Base-by-base conservation (phyloP, 2,888 invertebrate genomes). In the Hecatera dysodea region DNA sequence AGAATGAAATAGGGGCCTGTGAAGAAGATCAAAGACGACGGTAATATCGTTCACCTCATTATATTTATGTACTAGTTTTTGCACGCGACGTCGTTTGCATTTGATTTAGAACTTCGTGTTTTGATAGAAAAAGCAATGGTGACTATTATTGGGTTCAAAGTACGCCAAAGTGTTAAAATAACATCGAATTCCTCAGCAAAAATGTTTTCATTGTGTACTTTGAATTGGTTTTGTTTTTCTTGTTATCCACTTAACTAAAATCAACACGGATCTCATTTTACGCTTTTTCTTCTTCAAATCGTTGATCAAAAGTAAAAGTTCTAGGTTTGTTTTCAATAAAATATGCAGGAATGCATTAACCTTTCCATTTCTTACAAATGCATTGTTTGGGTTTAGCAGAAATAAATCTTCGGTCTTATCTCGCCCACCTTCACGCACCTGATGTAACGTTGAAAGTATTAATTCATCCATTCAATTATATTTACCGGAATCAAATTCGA, bases 401-500 rank as follows among this genome's bases (percentile, higher is more conserved):
- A 68, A 57, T 52, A 80, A 61, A 57, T 68, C 56, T 55, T 73
- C 15, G n/a, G 27, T 33, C 0, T 77, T 78, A 75, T 76, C 66
- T 75, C 85, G 67, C 84, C 84, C 78, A 83, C 85, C 48, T 65
- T n/a, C 5, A 39, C 61, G 29, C 60, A 71, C 70, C 73, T 74
- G 74, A 75, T 79, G 72, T 78, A 77, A 81, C 65, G 64, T 81
- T 67, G 78, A 87, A 86, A 87, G 81, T 79, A 84, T 88, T 77
- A 81, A 84, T 87, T 87, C 78, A 86, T 74, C 63, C 70, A 78
- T 82, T 76, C 75, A 72, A 76, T 86, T 86, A 86, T 81, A 68
- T 84, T 78, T 81, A 71, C 80, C 80, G 75, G 83, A 84, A 87
- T 86, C 84, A 83, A 81, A 86, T 86, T 89, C 84, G 83, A 82